Evolutionary conservation across 2,888 invertebrate species (phyloP).

Genomic region (Catocala fraxini): DNA sequence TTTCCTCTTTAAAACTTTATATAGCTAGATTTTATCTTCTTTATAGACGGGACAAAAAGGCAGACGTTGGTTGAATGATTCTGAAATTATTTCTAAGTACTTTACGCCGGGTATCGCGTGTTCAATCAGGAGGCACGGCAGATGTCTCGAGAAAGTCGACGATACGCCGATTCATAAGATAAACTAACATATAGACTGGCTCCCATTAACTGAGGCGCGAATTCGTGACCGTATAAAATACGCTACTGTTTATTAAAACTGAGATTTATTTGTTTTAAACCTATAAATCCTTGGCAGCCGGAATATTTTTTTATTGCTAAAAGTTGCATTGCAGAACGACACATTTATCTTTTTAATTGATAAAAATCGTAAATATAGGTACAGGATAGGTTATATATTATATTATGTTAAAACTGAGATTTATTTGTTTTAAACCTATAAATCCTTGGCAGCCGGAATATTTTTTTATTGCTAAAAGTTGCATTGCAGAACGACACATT

Average conservation of each 20-base stretch:
- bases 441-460: not conserved
- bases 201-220: constrained; percentile 32
- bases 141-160: constrained; percentile 71
- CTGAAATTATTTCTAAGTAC: constrained; percentile 55
- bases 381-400: too few species aligned
- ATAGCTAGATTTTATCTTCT: constrained; percentile 41
- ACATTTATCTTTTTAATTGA: too few species aligned
- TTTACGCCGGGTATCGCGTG: constrained; percentile 57
- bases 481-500: too few species aligned
- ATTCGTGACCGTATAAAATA: constrained; percentile 23
- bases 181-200: constrained; percentile 52
- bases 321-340: too few species aligned
- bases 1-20: constrained; percentile 41
- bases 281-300: not conserved
- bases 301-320: not conserved
- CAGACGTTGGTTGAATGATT: constrained; percentile 47
- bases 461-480: not conserved
- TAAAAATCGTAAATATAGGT: too few species aligned
- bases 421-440: not conserved
- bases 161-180: constrained; percentile 64
- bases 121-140: constrained; percentile 64
- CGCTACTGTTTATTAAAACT: constrained; percentile 19
- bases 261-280: constrained; percentile 4
- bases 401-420: constrained; percentile 22
- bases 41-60: constrained; percentile 48